Percentiles rank a stretch among this genome's conserved stretches.
phyloP scores from a whole-genome alignment of 2,888 invertebrate species.

The Acleris cristana region DNA sequence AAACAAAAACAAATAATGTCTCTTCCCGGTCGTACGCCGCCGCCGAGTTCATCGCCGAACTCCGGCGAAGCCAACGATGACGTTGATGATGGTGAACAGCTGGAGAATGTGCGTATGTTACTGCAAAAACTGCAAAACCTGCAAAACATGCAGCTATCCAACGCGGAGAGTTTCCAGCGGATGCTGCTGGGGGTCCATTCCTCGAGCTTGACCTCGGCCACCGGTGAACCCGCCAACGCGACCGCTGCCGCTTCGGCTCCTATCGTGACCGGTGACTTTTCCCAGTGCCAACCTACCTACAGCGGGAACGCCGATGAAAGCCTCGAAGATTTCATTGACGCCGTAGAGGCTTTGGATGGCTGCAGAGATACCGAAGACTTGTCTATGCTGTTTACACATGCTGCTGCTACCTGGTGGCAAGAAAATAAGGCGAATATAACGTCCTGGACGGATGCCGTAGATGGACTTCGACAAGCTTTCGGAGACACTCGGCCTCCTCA shows the following conservation, averaged over 20 bases:
- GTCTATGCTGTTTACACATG: conserved; percentile 35
- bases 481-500: conserved; percentile 36
- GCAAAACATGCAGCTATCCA: background rate
- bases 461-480: conserved; percentile 24
- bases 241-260: background rate
- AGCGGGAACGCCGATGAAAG: conserved; percentile 3
- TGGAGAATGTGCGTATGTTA: background rate
- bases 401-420: conserved; percentile 40
- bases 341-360: conserved; percentile 23
- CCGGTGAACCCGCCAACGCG: background rate
- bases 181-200: background rate
- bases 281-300: conserved; percentile 2
- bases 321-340: conserved; percentile 29
- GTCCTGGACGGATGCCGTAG: conserved; percentile 34
- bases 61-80: background rate
- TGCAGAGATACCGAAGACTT: conserved; percentile 33
- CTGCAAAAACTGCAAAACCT: conserved; percentile 1
- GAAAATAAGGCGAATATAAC: conserved; percentile 33
- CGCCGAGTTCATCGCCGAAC: background rate
- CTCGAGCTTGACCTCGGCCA: background rate
- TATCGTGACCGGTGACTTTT: conserved; percentile 4
- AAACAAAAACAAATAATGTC: background rate
- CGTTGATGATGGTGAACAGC: background rate
- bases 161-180: background rate
- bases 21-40: background rate